phyloP scores from a whole-genome alignment of 1,140 invertebrate genomes.

The Pristionchus pacificus region DNA sequence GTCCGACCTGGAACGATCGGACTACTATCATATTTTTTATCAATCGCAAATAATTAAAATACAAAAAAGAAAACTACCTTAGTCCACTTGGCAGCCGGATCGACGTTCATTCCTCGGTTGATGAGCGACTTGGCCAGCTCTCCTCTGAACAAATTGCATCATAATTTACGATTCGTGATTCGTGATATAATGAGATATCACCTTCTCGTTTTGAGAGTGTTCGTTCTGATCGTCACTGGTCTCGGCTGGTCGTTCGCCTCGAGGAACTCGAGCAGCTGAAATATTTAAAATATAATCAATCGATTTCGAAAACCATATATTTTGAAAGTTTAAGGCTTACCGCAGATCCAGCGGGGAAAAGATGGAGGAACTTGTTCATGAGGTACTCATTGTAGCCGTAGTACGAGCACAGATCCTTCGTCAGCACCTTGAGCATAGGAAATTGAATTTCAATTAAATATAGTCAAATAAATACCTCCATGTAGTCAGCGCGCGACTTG shows the following conservation, averaged over 20 bases:
- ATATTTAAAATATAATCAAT: conserved; percentile 17
- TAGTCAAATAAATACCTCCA: conserved; percentile 29
- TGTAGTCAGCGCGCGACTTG: conserved; percentile 75
- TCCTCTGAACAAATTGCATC: conserved; percentile 62
- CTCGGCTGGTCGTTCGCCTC: conserved; percentile 93
- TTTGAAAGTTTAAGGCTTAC: conserved; percentile 17
- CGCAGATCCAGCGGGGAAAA: conserved; percentile 70
- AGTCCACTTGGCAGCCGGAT: conserved; percentile 96
- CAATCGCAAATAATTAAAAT: too few species aligned
- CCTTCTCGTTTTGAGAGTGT: conserved; percentile 83
- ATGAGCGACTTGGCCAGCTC: conserved; percentile 84
- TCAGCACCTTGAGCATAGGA: conserved; percentile 63
- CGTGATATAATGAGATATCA: not conserved
- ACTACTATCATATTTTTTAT: not conserved
- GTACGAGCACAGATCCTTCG: conserved; percentile 79
- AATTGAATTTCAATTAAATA: conserved; percentile 59
- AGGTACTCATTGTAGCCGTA: conserved; percentile 95
- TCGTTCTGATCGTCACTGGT: conserved; percentile 90
- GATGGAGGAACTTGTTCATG: conserved; percentile 86
- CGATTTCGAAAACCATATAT: conserved; percentile 4
- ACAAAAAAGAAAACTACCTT: conserved; percentile 64
- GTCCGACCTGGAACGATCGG: conserved; percentile 67
- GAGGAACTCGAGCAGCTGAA: conserved; percentile 79
- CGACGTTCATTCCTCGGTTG: conserved; percentile 91
- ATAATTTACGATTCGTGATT: not conserved